Evolutionary conservation across 2,113 vertebrate species (phyloP).

Genomic region (Alexandromys fortis): DNA sequence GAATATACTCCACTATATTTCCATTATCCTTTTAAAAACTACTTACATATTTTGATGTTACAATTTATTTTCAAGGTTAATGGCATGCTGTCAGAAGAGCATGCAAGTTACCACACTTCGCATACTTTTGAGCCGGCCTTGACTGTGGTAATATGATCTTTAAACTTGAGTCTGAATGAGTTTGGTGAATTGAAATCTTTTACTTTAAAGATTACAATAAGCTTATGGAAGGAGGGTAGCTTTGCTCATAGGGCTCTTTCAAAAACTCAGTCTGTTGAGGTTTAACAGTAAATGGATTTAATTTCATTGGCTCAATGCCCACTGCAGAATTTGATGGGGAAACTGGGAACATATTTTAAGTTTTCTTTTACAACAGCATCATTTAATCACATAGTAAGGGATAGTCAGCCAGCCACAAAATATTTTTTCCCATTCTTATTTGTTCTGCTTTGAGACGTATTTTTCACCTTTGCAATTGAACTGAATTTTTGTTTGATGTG

Average conservation of each 20-base stretch:
- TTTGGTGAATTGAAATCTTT: constrained; percentile 53
- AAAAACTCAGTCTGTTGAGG: constrained; percentile 13
- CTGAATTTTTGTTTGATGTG: constrained; percentile 37
- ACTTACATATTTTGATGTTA: not conserved
- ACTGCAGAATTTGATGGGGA: not conserved
- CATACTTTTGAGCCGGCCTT: not conserved
- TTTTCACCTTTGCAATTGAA: constrained; percentile 34
- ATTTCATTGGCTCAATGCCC: constrained; percentile 38
- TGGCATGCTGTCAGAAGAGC: not conserved
- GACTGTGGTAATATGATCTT: constrained; percentile 18
- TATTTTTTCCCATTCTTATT: not conserved
- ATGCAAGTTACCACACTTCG: not conserved
- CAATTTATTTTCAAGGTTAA: constrained; percentile 44
- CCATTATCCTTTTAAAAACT: not conserved
- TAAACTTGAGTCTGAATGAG: constrained; percentile 16
- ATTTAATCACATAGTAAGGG: not conserved
- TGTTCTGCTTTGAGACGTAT: not conserved
- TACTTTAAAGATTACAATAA: constrained; percentile 48
- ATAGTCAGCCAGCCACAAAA: not conserved
- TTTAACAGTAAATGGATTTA: constrained; percentile 43
- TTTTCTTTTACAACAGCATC: not conserved
- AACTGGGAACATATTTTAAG: not conserved
- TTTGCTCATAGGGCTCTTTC: constrained; percentile 27
- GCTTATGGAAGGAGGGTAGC: constrained; percentile 7
- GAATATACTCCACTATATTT: not conserved